Percentiles rank a stretch among this genome's conserved stretches.
Evolutionary conservation across 2,113 vertebrate genomes (phyloP).

Genomic region (Gasterosteus nipponicus): DNA sequence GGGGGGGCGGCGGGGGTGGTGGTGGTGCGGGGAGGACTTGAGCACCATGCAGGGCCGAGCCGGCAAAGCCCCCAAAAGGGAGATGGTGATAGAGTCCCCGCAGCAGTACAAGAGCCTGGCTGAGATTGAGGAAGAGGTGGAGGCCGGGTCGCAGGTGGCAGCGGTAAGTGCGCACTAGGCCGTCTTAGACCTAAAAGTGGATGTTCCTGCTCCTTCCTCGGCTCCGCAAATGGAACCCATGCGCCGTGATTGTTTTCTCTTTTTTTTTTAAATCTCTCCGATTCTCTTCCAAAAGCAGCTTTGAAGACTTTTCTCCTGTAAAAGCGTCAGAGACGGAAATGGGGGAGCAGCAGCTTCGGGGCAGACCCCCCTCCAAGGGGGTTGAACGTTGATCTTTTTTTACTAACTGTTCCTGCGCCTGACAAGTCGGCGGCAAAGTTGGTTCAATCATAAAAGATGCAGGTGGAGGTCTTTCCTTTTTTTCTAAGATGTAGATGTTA

Average conservation of each 20-base stretch:
- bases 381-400: slow-evolving; percentile 59
- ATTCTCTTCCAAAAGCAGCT: slow-evolving; percentile 38
- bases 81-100: slow-evolving; percentile 86
- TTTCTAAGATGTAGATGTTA: neutral
- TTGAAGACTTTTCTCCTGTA: slow-evolving; percentile 54
- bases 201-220: neutral
- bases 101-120: slow-evolving; percentile 85
- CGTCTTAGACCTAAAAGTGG: neutral
- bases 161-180: slow-evolving; percentile 83
- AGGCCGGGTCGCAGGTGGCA: slow-evolving; percentile 76
- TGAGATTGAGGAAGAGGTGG: slow-evolving; percentile 84
- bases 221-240: neutral
- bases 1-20: too few relatives aligned
- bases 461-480: neutral
- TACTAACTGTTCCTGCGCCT: slow-evolving; percentile 44
- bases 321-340: slow-evolving; percentile 55
- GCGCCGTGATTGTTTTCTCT: slow-evolving; percentile 26
- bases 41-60: slow-evolving; percentile 88
- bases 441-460: slow-evolving; percentile 1
- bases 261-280: slow-evolving; percentile 7
- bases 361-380: slow-evolving; percentile 54
- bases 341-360: slow-evolving; percentile 59
- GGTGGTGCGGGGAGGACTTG: neutral
- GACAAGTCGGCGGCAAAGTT: slow-evolving; percentile 17
- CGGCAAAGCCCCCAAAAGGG: slow-evolving; percentile 85